phyloP scores from a whole-genome alignment of 1,140 invertebrate genomes.

The Mya arenaria region DNA sequence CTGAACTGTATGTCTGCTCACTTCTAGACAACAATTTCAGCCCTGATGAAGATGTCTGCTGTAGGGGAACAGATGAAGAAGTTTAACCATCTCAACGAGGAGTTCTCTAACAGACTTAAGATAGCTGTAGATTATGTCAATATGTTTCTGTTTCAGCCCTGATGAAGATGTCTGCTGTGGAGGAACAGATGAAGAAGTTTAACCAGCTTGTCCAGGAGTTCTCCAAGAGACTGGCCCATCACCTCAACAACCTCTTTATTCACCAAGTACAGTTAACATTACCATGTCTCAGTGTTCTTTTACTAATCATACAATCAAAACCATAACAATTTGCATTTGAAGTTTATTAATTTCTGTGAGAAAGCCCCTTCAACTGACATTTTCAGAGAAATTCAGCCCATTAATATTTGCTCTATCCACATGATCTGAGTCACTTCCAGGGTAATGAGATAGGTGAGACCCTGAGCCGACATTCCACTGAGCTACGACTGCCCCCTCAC shows the following conservation, averaged over 20 bases:
- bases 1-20: too few relatives aligned
- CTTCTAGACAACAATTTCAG: too few relatives aligned
- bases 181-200: constrained; percentile 93
- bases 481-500: constrained; percentile 89
- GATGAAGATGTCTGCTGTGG: constrained; percentile 89
- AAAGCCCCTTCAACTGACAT: too few relatives aligned
- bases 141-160: constrained; percentile 78
- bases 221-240: constrained; percentile 90
- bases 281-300: too few relatives aligned
- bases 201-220: constrained; percentile 93
- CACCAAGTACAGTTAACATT: constrained; percentile 93
- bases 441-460: constrained; percentile 87
- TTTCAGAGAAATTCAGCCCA: too few relatives aligned
- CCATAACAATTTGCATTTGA: too few relatives aligned
- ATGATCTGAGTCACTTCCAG: too few relatives aligned
- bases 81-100: constrained; percentile 91
- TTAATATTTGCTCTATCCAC: too few relatives aligned
- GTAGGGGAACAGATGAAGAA: constrained; percentile 94
- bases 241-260: constrained; percentile 96
- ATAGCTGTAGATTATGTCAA: too few relatives aligned
- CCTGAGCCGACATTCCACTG: constrained; percentile 82
- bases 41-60: constrained; percentile 87
- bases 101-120: constrained; percentile 92
- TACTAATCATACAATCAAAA: too few relatives aligned
- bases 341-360: too few relatives aligned